phyloP scores from a whole-genome alignment of 2,888 invertebrate genomes.

The Pediacus dermestoides region DNA sequence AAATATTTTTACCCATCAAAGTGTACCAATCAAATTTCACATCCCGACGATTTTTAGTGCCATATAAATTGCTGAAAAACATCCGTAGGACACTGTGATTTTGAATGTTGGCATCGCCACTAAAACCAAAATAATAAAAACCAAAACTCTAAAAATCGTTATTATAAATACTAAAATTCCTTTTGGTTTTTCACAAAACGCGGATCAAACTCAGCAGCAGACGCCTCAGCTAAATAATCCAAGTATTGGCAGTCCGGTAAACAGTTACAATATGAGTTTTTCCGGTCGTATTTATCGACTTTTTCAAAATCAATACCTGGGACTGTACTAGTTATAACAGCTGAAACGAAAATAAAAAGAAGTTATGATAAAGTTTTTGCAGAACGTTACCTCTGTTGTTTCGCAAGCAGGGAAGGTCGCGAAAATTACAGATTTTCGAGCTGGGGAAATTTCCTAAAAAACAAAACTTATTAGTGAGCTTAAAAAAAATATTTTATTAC shows the following conservation, averaged over 20 bases:
- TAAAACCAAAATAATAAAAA: no score
- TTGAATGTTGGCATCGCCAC: constrained; percentile 44
- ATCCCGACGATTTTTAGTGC: constrained; percentile 63
- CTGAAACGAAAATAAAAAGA: no score
- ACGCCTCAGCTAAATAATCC: constrained; percentile 61
- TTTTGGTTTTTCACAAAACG: constrained; percentile 27
- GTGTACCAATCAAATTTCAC: constrained; percentile 67
- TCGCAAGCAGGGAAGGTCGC: constrained; percentile 53
- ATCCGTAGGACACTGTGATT: constrained; percentile 61
- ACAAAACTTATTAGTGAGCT: no score
- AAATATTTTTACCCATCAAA: no score
- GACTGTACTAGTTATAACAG: no score
- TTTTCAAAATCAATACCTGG: no score
- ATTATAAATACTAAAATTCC: constrained; percentile 23
- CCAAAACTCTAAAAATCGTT: constrained; percentile 3
- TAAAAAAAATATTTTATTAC: constrained; percentile 28
- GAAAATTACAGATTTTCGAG: constrained; percentile 53
- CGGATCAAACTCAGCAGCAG: constrained; percentile 42
- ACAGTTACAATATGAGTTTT: constrained; percentile 51
- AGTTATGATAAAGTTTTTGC: no score
- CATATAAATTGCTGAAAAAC: constrained; percentile 65
- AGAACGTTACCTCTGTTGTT: no score
- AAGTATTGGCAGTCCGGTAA: constrained; percentile 62
- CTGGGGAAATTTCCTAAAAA: no score
- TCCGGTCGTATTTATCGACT: constrained; percentile 14